Base-by-base conservation (phyloP, 2,797 vertebrate species). In the Odontamblyopus lacepedii region DNA sequence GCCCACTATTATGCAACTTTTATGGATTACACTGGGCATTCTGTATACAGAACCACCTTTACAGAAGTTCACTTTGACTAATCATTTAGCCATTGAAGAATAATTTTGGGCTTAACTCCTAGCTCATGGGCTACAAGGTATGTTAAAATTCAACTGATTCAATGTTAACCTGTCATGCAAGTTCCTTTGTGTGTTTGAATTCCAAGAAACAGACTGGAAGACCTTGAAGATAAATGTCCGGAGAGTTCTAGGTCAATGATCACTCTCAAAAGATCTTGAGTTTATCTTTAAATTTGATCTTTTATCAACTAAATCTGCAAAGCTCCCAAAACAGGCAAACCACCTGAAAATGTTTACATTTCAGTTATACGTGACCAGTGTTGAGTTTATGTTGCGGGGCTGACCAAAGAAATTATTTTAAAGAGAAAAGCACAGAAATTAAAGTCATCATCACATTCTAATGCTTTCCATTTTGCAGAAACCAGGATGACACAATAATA, bases 81-180 rank as follows among this genome's bases (percentile, higher is more conserved):
- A 53, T 53, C 5, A 18, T 53, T 53, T 53, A 53, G 19, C 18
- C 51, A 48, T 48, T 48, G 5, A 48, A 48, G 12, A 15, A 48
- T 16, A 16, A 4, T 48, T 48, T 48, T 48, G 44, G 13, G 44
- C 44, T 48, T 48, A 53, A 53, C 51, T 27, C 6, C 2, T 6
- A 65, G 23, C 35, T 63, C 1, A 26, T 1, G 6, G 11, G 32
- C 32, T n/a, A 62, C 62, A 23, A 38, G 41, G 63, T 29, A 1
- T 16, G 35, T 59, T 66, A 41, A 78, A 71, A 69, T 63, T 63
- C 26, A 69, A 62, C 67, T 69, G 19, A 48, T 6, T 67, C 44
- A 56, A 27, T 57, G 66, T 71, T 23, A 64, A n/a, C 67, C 53
- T 76, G 57, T 35, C 29, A 27, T 16, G 74, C 1, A 35, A 35